phyloP scores from a whole-genome alignment of 2,888 invertebrate species.

The Cheilosia soror region DNA sequence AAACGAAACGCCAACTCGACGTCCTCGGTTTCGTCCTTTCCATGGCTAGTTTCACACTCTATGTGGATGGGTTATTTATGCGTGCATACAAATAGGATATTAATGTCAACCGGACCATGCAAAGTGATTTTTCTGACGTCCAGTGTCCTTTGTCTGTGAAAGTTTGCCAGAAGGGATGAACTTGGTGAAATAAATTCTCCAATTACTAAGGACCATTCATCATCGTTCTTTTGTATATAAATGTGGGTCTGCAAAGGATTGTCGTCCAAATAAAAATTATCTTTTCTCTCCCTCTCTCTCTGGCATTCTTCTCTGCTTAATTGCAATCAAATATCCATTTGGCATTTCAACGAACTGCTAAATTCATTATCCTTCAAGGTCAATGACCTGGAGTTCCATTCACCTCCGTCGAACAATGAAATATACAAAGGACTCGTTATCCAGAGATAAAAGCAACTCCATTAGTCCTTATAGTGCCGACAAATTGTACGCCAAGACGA shows the following conservation, averaged over 20 bases:
- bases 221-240: background rate
- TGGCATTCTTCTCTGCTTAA: conserved; percentile 14
- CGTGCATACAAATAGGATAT: conserved; percentile 53
- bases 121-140: conserved; percentile 30
- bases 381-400: conserved; percentile 18
- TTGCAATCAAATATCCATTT: conserved; percentile 43
- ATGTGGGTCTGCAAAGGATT: background rate
- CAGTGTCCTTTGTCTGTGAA: background rate
- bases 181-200: conserved; percentile 1
- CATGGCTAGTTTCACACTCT: background rate
- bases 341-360: conserved; percentile 15
- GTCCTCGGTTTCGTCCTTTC: background rate
- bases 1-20: background rate
- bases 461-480: conserved; percentile 41
- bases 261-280: background rate
- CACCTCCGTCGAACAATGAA: conserved; percentile 3
- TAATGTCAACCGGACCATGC: conserved; percentile 36
- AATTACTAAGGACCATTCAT: conserved; percentile 11
- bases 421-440: conserved; percentile 5
- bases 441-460: conserved; percentile 34
- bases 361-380: conserved; percentile 9
- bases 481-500: conserved; percentile 44
- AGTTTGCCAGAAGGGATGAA: no score
- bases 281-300: background rate
- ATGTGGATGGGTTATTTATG: conserved; percentile 32